phyloP scores from a whole-genome alignment of 2,888 invertebrate species.

The Cancer borealis region DNA sequence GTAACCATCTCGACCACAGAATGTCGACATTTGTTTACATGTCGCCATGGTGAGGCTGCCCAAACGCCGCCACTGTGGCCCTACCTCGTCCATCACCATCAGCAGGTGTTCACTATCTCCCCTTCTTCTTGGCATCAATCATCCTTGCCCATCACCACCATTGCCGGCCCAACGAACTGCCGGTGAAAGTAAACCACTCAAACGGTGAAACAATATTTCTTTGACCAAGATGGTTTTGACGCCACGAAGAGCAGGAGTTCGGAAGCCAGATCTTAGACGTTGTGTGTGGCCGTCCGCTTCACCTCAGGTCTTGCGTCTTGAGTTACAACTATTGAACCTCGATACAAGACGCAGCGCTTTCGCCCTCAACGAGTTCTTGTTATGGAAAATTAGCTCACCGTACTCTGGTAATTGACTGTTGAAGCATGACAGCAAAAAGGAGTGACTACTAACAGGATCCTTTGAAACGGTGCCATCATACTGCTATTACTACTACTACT shows the following conservation, averaged over 20 bases:
- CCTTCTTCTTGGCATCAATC: not conserved
- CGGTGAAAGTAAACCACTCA: not conserved
- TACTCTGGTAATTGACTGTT: not conserved
- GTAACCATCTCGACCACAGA: not conserved
- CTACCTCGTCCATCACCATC: not conserved
- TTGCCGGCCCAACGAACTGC: not conserved
- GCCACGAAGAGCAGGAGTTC: not conserved
- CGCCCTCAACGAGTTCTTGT: not conserved
- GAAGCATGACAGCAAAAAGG: not conserved
- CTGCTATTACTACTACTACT: not conserved
- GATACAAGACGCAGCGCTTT: not conserved
- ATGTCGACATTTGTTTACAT: not conserved
- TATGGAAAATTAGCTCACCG: not conserved
- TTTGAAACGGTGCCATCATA: not conserved
- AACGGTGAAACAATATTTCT: not conserved
- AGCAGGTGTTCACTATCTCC: not conserved
- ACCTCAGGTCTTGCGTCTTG: not conserved
- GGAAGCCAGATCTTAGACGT: not conserved
- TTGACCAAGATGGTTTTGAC: not conserved
- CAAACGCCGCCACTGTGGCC: not conserved
- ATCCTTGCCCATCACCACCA: not conserved
- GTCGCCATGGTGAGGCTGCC: not conserved
- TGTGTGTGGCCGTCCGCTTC: not conserved
- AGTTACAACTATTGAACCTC: not conserved
- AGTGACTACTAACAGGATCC: not conserved